Base-by-base conservation (phyloP, 2,888 invertebrate species). In the Euclidia mi region DNA sequence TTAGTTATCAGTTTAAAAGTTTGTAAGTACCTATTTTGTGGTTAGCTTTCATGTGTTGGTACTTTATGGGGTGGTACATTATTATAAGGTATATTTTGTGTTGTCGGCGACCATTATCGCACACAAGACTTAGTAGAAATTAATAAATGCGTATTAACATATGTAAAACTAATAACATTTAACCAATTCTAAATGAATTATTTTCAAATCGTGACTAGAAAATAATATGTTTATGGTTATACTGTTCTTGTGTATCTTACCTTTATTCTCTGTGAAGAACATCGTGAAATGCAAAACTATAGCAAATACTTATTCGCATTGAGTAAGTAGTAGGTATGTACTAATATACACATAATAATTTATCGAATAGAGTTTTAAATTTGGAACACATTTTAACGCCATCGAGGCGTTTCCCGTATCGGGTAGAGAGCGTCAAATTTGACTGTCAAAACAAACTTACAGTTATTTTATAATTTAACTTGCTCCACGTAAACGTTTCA, bases 401-500 rank as follows among this genome's bases (percentile, higher is more conserved):
- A 48, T 56, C 45, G 49, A 60, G 69, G 61, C 61, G 48, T 48
- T 47, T 38, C 49, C 43, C 28, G 34, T 52, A 52, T 63, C 31
- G 37, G 31, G 32, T 47, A 52, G 31, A 51, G 42, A 46, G 17
- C 53, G 28, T 44, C 35, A 34, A 42, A 18, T 46, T 28, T 29
- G 52, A 47, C 38, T 43, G 48, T 46, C n/a, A 44, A 52, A 49
- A 48, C 41, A 42, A 66, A 68, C 55, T 59, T 41, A 45, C 52
- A 42, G 41, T 18, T 59, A 45, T 55, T 25, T 53, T 44, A 65
- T 56, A 49, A 63, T 72, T 84, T 89, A 91, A 64, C 89, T 86
- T 41, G 85, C 85, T 9, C 88, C 89, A 11, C 92, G 88, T n/a
- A 94, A 82, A 2, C 94, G 88, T 92, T 99, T 99, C 88, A 98